Percentiles rank a stretch among this genome's conserved stretches.
These are phyloP conservation scores for Podotricha telesiphe DNA, from an alignment of 2,888 invertebrate species.

Conservation along the genomic window DNA sequence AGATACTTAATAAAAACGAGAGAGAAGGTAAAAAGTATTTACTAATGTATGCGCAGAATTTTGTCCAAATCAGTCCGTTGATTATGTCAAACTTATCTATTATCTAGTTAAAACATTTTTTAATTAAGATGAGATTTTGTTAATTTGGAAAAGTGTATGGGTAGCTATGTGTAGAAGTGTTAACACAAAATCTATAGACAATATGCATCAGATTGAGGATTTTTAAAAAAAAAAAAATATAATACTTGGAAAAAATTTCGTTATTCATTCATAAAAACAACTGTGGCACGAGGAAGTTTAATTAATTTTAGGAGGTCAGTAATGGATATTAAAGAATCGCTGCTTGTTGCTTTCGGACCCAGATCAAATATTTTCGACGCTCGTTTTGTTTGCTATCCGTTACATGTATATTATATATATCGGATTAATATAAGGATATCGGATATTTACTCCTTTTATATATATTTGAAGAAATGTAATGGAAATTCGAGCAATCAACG, in stretches of 20 bases:
- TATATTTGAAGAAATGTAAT: slow-evolving; percentile 11
- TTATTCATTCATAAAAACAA: slow-evolving; percentile 23
- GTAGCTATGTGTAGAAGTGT: too few species aligned
- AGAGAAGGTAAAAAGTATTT: too few species aligned
- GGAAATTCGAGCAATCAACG: not conserved
- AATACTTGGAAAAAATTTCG: not conserved
- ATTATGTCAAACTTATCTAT: too few species aligned
- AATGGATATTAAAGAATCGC: slow-evolving; percentile 36
- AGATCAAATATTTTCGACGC: slow-evolving; percentile 28
- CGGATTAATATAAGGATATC: slow-evolving; percentile 7
- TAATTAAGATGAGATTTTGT: too few species aligned
- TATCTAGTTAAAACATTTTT: too few species aligned
- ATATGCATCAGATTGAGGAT: not conserved
- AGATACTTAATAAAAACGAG: too few species aligned
- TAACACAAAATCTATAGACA: too few species aligned
- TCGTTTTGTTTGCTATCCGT: slow-evolving; percentile 21
- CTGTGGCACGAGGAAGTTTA: slow-evolving; percentile 33
- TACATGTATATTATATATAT: slow-evolving; percentile 15
- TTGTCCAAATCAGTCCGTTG: too few species aligned
- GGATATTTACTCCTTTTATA: not conserved
- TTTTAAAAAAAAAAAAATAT: not conserved
- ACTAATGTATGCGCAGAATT: too few species aligned
- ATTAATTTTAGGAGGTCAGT: slow-evolving; percentile 36
- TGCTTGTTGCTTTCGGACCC: slow-evolving; percentile 30
- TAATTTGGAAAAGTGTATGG: too few species aligned